These are phyloP conservation scores for Globicephala melas DNA, from an alignment of 2,113 vertebrate species.

Conservation along the genomic window DNA sequence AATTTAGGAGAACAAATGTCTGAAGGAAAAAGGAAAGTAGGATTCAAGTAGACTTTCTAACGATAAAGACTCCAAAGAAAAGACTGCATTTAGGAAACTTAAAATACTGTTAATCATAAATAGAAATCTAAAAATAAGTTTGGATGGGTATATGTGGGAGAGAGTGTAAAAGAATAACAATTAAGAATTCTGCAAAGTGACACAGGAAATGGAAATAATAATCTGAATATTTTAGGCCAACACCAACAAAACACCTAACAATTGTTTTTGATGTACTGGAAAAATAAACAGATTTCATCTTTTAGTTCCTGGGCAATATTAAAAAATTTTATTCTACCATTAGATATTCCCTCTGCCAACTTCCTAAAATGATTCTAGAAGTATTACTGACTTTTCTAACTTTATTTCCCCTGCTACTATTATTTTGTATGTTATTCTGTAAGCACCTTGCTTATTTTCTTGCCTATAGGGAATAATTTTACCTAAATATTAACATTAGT, in stretches of 20 bases:
- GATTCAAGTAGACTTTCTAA: not conserved
- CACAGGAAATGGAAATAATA: not conserved
- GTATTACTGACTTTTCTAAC: not conserved
- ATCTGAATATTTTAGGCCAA: not conserved
- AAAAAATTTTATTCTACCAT: not conserved
- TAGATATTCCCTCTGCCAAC: not conserved
- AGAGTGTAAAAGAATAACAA: not conserved
- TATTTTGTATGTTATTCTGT: slow-evolving; percentile 26
- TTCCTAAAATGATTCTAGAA: slow-evolving; percentile 43
- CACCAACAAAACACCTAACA: not conserved
- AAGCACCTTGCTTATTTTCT: slow-evolving; percentile 34
- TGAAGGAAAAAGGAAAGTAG: not conserved
- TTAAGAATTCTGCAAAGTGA: not conserved
- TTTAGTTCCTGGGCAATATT: not conserved
- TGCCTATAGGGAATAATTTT: slow-evolving; percentile 36
- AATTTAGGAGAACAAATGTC: slow-evolving; percentile 26
- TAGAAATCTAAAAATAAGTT: not conserved
- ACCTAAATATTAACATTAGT: slow-evolving; percentile 51
- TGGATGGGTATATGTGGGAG: not conserved
- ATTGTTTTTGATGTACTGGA: not conserved
- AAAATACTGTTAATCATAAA: slow-evolving; percentile 8
- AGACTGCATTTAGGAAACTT: not conserved
- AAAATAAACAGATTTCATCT: slow-evolving; percentile 27
- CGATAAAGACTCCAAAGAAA: slow-evolving; percentile 22
- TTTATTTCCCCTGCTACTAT: not conserved